Evolutionary conservation across 2,888 invertebrate species (phyloP).

Genomic region (Xestia rhomboidea): DNA sequence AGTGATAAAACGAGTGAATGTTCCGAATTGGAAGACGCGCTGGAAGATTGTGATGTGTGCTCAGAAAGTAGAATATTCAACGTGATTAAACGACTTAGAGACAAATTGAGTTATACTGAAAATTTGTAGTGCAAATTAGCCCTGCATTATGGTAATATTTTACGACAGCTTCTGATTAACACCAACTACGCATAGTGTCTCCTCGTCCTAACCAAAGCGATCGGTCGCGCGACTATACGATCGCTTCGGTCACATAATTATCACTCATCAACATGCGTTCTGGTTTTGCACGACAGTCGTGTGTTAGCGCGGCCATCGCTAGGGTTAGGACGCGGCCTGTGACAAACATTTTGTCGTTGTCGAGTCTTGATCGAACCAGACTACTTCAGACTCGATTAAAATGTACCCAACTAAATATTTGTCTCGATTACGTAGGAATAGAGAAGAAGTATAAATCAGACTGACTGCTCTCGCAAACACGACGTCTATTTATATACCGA

Average conservation of each 20-base stretch:
- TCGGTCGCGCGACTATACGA: not conserved
- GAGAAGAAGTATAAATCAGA: too few relatives aligned
- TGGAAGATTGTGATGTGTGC: conserved; percentile 79
- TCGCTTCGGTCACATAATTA: not conserved
- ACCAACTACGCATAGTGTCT: not conserved
- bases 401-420: not conserved
- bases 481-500: too few relatives aligned
- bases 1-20: conserved; percentile 37
- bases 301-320: not conserved
- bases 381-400: not conserved
- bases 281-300: not conserved
- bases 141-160: conserved; percentile 25
- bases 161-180: conserved; percentile 6
- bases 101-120: conserved; percentile 80
- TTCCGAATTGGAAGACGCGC: conserved; percentile 42
- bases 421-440: not conserved
- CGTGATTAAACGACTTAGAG: conserved; percentile 80
- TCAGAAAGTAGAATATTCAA: conserved; percentile 83
- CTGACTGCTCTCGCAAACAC: too few relatives aligned
- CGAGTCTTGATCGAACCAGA: not conserved
- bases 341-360: not conserved
- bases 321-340: not conserved
- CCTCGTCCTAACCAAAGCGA: not conserved
- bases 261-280: not conserved
- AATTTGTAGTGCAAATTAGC: conserved; percentile 54